These are phyloP conservation scores for Hemichromis elongatus DNA, from an alignment of 2,113 vertebrate species.

Conservation along the genomic window DNA sequence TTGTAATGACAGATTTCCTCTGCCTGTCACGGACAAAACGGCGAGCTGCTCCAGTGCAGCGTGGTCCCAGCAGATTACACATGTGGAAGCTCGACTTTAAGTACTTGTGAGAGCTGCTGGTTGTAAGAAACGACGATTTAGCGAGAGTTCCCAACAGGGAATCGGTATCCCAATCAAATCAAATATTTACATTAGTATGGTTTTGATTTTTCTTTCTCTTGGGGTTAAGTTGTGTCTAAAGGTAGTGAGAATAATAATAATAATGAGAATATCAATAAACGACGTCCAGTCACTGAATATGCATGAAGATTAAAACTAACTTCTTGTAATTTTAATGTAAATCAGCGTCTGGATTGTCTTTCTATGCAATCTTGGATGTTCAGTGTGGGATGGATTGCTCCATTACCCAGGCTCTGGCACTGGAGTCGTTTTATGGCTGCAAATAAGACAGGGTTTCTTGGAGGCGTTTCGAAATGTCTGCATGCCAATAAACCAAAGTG, in stretches of 20 bases:
- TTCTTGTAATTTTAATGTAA: neutral
- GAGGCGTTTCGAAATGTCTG: conserved; percentile 38
- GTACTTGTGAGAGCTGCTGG: neutral
- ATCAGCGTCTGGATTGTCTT: conserved; percentile 19
- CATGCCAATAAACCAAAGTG: conserved; percentile 44
- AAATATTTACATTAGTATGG: neutral
- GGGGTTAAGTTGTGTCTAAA: neutral
- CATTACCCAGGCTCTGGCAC: conserved; percentile 37
- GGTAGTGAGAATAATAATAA: neutral
- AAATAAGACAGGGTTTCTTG: conserved; percentile 29
- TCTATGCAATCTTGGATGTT: conserved; percentile 34
- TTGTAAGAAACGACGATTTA: neutral
- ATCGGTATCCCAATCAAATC: neutral
- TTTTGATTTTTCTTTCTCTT: neutral
- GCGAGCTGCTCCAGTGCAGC: neutral
- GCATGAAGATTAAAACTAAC: neutral
- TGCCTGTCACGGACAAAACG: neutral
- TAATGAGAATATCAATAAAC: neutral
- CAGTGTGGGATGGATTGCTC: conserved; percentile 38
- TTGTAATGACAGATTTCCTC: neutral
- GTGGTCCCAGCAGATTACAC: neutral
- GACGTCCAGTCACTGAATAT: neutral
- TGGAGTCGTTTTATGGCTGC: conserved; percentile 22
- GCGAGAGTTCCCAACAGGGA: neutral
- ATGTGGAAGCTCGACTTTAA: neutral